phyloP scores from a whole-genome alignment of 1,140 invertebrate species.

The Zeugodacus cucurbitae region DNA sequence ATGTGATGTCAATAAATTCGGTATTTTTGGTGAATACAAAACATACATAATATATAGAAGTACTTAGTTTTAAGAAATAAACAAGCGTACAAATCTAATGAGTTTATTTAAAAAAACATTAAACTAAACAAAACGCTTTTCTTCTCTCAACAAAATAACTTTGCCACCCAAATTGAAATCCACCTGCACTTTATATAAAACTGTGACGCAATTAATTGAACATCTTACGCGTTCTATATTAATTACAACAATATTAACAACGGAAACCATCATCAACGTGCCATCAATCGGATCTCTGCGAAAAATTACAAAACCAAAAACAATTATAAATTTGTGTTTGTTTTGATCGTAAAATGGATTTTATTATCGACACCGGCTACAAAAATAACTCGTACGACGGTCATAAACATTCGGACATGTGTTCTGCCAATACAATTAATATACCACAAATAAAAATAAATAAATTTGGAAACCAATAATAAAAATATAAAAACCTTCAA shows the following conservation, averaged over 20 bases:
- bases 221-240: not conserved
- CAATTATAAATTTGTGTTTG: constrained; percentile 63
- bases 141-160: not conserved
- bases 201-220: not conserved
- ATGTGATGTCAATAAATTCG: not conserved
- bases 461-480: not conserved
- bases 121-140: constrained; percentile 30
- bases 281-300: not conserved
- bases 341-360: constrained; percentile 66
- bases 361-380: constrained; percentile 64
- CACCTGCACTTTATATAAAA: not conserved
- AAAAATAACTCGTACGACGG: constrained; percentile 48
- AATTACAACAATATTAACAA: not conserved
- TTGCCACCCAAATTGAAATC: not conserved
- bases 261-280: constrained; percentile 26
- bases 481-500: not conserved
- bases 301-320: constrained; percentile 48
- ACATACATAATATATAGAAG: not conserved
- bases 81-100: not conserved
- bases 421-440: constrained; percentile 2
- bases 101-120: not conserved
- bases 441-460: constrained; percentile 29
- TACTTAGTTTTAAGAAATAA: not conserved
- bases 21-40: not conserved
- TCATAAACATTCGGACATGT: not conserved